A percentile compares a stretch with the other conserved stretches of the same genome.
Conservation (phyloP, 2,113 vertebrate species). For the Egretta garzetta region DNA sequence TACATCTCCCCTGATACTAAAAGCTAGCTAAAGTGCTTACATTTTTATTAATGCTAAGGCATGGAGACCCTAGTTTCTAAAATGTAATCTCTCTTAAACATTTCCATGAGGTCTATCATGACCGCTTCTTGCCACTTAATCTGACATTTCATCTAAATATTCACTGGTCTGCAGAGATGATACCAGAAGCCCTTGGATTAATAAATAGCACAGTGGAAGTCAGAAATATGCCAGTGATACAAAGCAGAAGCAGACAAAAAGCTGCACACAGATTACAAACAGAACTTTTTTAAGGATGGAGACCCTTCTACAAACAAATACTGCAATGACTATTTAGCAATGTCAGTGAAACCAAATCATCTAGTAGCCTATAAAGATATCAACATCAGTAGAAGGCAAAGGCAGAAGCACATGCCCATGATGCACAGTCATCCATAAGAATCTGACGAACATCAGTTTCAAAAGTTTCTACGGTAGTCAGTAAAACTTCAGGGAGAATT, state of each 20-base stretch:
- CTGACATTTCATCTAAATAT: background rate
- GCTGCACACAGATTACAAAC: background rate
- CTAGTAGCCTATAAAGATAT: background rate
- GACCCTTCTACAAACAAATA: background rate
- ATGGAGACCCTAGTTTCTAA: background rate
- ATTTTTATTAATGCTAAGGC: background rate
- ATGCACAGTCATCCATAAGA: background rate
- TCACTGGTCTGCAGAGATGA: background rate
- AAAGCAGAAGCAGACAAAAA: background rate
- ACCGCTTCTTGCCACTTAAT: background rate
- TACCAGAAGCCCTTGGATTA: background rate
- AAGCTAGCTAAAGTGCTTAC: background rate
- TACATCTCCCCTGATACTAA: background rate
- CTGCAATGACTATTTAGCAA: background rate
- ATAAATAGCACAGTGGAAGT: background rate
- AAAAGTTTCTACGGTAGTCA: conserved; percentile 9
- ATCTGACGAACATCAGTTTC: background rate
- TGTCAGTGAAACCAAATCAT: background rate
- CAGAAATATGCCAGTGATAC: background rate
- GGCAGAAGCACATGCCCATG: background rate
- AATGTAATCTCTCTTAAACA: background rate
- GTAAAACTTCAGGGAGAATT: background rate
- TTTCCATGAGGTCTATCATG: background rate
- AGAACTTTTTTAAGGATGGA: background rate
- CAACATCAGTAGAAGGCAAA: background rate